Evolutionary conservation across 2,797 vertebrate species (phyloP), one percentile per base, ranked within the genome.

Genomic region (Sternarchorhynchus goeldii): DNA sequence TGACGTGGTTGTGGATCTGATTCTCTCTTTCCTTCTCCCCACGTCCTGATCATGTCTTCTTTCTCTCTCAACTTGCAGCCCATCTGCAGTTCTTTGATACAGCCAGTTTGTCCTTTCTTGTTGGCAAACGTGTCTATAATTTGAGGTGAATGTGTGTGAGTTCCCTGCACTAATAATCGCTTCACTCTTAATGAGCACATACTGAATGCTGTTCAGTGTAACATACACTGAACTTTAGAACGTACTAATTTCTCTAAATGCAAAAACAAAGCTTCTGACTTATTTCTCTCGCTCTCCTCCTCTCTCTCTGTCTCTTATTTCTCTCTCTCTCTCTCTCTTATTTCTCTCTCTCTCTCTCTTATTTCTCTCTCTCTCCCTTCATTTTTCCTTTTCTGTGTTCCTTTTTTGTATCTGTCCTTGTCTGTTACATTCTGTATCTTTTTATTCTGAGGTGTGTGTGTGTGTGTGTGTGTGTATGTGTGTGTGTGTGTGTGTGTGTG

Each of bases 121-220:
- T 50, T 41, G 53, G n/a, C 41, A 67, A 62, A 82, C 75, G 68
- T 66, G 62, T 79, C 32, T 34, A 79, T 73, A 76, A 79, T 76
- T 79, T 57, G 68, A 32, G 31, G 66, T 17, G 50, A 75, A 53
- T 64, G 50, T 76, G 58, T 59, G 70, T 74, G 60, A 53, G 71
- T 58, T 57, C 25, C 78, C 85, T 80, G 77, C 87, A 81, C 83
- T 86, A 84, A 85, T 72, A 66, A 77, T 83, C 73, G 50, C 41
- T 67, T 66, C 45, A 57, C 34, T 0, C 4, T 56, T 85, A 85
- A 85, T 81, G 67, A 84, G 59, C 68, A 31, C 17, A 75, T 83
- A 85, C 78, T 74, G 86, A 82, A 18, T 41, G 76, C 53, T 32
- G 64, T 3, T 58, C 59, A 69, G 10, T 50, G 45, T 12, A 12